phyloP scores from a whole-genome alignment of 2,113 vertebrate species.

The Phrynocephalus versicolor region DNA sequence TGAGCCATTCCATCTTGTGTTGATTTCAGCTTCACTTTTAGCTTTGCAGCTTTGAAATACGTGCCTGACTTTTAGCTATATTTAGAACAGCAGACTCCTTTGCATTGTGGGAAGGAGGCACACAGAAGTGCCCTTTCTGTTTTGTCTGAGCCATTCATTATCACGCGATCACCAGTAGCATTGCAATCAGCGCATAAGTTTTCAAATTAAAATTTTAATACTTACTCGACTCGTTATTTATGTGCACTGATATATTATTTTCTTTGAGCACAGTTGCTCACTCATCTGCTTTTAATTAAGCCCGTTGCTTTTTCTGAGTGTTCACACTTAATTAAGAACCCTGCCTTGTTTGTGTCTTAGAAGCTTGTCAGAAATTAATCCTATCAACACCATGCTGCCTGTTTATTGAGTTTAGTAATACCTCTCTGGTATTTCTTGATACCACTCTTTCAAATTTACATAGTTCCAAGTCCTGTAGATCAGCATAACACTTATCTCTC shows the following conservation, averaged over 20 bases:
- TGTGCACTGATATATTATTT: neutral
- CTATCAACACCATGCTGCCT: neutral
- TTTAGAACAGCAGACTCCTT: neutral
- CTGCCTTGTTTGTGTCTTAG: neutral
- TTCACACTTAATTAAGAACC: conserved; percentile 6
- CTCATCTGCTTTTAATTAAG: conserved; percentile 16
- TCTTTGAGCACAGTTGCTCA: conserved; percentile 17
- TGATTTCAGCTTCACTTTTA: neutral
- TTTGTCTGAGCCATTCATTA: neutral
- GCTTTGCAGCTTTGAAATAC: neutral
- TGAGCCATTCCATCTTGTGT: neutral
- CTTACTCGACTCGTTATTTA: conserved; percentile 2
- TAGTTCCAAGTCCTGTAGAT: neutral
- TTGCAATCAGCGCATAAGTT: neutral
- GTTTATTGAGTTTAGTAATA: neutral
- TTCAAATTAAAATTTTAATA: conserved; percentile 6
- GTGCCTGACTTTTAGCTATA: neutral
- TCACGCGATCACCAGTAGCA: neutral
- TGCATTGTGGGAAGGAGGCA: neutral
- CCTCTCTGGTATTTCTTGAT: neutral
- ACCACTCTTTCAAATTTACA: neutral
- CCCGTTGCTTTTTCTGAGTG: neutral
- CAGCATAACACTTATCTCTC: too few species aligned
- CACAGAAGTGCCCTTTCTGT: neutral
- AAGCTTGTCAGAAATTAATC: conserved; percentile 11